phyloP scores from a whole-genome alignment of 2,888 invertebrate genomes.

The Lepidonotus clava region DNA sequence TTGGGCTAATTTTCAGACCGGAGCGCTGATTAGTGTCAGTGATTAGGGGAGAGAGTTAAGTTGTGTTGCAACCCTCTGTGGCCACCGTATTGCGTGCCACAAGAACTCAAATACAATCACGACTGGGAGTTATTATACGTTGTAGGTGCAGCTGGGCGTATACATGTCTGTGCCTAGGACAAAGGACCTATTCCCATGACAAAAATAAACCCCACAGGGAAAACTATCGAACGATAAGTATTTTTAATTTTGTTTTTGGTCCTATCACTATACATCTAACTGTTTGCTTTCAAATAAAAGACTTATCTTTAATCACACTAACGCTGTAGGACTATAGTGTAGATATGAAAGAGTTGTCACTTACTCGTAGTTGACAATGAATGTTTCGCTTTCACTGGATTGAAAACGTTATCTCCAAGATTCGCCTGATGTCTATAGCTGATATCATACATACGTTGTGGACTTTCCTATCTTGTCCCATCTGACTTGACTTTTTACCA shows the following conservation, averaged over 20 bases:
- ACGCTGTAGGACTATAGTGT: not conserved
- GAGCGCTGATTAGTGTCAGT: constrained; percentile 17
- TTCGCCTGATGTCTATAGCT: not conserved
- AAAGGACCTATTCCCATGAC: not conserved
- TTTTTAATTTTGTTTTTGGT: not conserved
- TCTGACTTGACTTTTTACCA: not conserved
- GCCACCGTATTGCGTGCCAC: not conserved
- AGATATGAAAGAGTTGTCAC: not conserved
- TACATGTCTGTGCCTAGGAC: not conserved
- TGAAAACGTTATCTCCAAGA: not conserved
- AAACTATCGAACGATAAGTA: not conserved
- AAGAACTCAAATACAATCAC: constrained; percentile 24
- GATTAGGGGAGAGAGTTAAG: not conserved
- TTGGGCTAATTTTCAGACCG: not conserved
- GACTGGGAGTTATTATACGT: not conserved
- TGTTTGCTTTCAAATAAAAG: not conserved
- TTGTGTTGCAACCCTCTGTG: too few relatives aligned
- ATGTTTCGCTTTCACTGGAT: not conserved
- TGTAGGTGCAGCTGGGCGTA: not conserved
- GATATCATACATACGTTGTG: constrained; percentile 1
- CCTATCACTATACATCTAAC: too few relatives aligned
- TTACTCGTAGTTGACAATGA: not conserved
- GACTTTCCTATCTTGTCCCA: not conserved
- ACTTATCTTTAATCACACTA: not conserved
- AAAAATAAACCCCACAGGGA: not conserved